Base-by-base conservation (phyloP, 2,113 vertebrate species). In the Pelodiscus sinensis region DNA sequence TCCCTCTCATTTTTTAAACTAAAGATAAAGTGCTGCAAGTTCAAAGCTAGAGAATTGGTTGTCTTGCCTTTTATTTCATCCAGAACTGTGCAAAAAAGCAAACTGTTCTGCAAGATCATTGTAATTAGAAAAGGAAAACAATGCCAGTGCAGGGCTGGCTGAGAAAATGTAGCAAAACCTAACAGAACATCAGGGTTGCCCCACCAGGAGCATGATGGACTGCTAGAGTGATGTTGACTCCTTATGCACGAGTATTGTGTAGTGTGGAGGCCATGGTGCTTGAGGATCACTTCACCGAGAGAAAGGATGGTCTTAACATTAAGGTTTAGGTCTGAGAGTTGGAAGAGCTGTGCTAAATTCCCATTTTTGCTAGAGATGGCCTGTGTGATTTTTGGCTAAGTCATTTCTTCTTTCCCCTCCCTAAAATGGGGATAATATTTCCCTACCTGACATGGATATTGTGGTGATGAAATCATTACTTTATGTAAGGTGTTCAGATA, bases 71-170 rank as follows among this genome's bases (percentile, higher is more conserved):
- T 55, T 7, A 3, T 29, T 83, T 51, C 77, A 31, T 68, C 57
- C 51, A 81, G 27, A 83, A n/a, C 58, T 85, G 81, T 82, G 88
- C 58, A 68, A 80, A 95, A 95, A 75, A 91, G 24, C 57, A 58
- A 58, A 44, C 44, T 44, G 44, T 44, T 44, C 44, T 44, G 44
- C 55, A 55, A 55, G 15, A 55, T 55, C 55, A 0, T 56, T 91
- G 22, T 51, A 14, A 52, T 60, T 86, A 38, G 90, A 88, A 62
- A 77, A 94, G 52, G 44, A 88, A 85, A 91, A 71, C 80, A 65
- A 58, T 90, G 86, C 82, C 85, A 88, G 24, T 93, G 62, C 82
- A 62, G 81, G 84, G 31, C 82, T 93, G 91, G 91, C 88, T 95
- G 84, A 96, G 91, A 85, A 95, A 81, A 6, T 2, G 1, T 60